These are phyloP conservation scores for Typhlichthys subterraneus DNA, from an alignment of 2,797 vertebrate species.

Conservation along the genomic window DNA sequence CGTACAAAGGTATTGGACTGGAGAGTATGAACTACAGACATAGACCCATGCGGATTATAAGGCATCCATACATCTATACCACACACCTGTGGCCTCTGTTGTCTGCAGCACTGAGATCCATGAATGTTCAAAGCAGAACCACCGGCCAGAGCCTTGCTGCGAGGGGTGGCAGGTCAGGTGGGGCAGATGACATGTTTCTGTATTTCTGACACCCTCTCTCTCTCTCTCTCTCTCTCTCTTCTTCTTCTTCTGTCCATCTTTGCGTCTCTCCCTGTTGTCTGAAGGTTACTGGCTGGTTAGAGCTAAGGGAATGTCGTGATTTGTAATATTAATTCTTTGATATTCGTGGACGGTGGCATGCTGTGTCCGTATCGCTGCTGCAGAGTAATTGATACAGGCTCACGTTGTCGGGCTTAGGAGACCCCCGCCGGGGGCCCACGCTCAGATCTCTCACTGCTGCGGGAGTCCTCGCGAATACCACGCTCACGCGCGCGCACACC, in stretches of 20 bases:
- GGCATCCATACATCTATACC: constrained; percentile 62
- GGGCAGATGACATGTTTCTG: constrained; percentile 19
- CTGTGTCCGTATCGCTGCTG: constrained; percentile 70
- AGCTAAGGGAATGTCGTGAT: constrained; percentile 52
- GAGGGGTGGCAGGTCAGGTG: constrained; percentile 20
- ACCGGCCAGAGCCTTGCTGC: constrained; percentile 38
- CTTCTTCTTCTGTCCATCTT: constrained; percentile 18
- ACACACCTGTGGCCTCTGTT: constrained; percentile 36
- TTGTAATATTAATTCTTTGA: constrained; percentile 71
- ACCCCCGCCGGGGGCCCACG: constrained; percentile 64
- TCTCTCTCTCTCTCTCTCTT: constrained; percentile 9
- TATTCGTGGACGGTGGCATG: constrained; percentile 50
- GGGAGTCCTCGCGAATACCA: constrained; percentile 62
- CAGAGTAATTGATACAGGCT: constrained; percentile 77
- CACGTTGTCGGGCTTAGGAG: constrained; percentile 76
- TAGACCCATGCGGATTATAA: constrained; percentile 60
- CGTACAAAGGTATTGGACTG: constrained; percentile 46
- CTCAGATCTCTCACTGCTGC: constrained; percentile 75
- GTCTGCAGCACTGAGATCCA: constrained; percentile 46
- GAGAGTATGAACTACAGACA: constrained; percentile 35
- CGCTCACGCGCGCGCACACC: constrained; percentile 33
- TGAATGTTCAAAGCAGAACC: constrained; percentile 54
- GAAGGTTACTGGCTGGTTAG: constrained; percentile 69
- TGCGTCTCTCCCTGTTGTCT: constrained; percentile 47
- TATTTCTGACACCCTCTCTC: not conserved